Percentiles rank a stretch among this genome's conserved stretches.
Conservation (phyloP, 2,888 invertebrate species). For the Danaus chrysippus region DNA sequence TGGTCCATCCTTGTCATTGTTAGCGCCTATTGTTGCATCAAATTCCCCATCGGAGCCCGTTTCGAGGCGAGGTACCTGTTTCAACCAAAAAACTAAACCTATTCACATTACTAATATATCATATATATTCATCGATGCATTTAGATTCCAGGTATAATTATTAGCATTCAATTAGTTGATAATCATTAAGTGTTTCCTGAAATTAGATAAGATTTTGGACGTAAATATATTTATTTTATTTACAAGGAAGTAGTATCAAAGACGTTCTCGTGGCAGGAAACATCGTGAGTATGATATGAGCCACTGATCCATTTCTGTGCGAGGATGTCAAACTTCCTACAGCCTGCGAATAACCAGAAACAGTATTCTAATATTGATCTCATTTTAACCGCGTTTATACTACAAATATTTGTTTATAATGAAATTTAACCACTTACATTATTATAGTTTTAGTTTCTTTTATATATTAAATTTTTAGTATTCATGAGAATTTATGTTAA, state of each 20-base stretch:
- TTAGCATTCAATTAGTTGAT: too few relatives aligned
- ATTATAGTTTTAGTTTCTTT: too few relatives aligned
- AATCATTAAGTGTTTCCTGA: too few relatives aligned
- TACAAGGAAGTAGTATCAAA: neutral
- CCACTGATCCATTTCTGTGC: neutral
- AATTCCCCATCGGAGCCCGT: conserved; percentile 26
- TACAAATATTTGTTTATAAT: too few relatives aligned
- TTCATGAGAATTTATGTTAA: too few relatives aligned
- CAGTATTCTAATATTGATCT: too few relatives aligned
- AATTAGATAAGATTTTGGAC: neutral
- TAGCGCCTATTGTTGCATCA: conserved; percentile 31
- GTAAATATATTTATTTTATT: neutral
- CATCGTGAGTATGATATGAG: neutral
- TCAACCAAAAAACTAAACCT: conserved; percentile 31
- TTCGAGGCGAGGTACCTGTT: conserved; percentile 33
- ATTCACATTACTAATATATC: conserved; percentile 17
- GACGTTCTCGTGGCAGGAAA: neutral
- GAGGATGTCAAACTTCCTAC: conserved; percentile 25
- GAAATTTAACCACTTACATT: too few relatives aligned
- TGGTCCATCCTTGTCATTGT: conserved; percentile 21
- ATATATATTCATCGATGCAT: too few relatives aligned
- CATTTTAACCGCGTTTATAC: too few relatives aligned
- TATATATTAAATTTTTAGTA: too few relatives aligned
- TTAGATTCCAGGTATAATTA: too few relatives aligned
- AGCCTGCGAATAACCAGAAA: conserved; percentile 12